phyloP scores from a whole-genome alignment of 2,888 invertebrate species.

The Nineta flava region DNA sequence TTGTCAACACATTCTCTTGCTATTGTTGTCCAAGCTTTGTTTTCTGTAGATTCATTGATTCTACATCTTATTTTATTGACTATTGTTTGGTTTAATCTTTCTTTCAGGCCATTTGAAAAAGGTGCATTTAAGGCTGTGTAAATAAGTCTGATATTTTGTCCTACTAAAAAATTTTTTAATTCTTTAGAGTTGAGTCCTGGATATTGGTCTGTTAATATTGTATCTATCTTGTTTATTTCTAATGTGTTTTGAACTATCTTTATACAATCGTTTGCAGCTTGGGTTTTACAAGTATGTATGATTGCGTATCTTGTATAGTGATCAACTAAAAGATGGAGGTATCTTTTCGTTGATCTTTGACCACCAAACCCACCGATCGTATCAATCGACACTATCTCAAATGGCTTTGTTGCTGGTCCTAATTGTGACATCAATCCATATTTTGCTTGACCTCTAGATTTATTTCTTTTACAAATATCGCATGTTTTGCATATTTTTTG shows the following conservation, averaged over 20 bases:
- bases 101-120: no score
- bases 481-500: conserved; percentile 12
- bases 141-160: conserved; percentile 9
- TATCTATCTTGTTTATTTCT: conserved; percentile 11
- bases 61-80: no score
- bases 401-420: conserved; percentile 16
- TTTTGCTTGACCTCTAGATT: conserved; percentile 14
- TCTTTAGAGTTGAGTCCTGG: conserved; percentile 15
- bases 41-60: conserved; percentile 9
- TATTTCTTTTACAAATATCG: conserved; percentile 16
- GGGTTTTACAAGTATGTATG: conserved; percentile 15
- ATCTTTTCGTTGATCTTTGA: conserved; percentile 16
- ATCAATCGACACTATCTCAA: conserved; percentile 17
- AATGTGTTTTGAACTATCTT: conserved; percentile 11
- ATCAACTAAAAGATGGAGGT: conserved; percentile 17
- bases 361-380: conserved; percentile 17
- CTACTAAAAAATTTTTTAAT: conserved; percentile 15
- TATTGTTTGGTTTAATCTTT: no score
- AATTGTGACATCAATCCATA: conserved; percentile 15
- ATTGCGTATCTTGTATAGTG: conserved; percentile 17
- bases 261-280: conserved; percentile 16
- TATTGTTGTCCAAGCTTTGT: conserved; percentile 11
- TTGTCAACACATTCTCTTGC: conserved; percentile 10
- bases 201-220: conserved; percentile 16
- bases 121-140: conserved; percentile 11